Evolutionary conservation across 2,113 vertebrate genomes (phyloP), one percentile per base, ranked within the genome.

Genomic region (Dolichallabes microphthalmus): DNA sequence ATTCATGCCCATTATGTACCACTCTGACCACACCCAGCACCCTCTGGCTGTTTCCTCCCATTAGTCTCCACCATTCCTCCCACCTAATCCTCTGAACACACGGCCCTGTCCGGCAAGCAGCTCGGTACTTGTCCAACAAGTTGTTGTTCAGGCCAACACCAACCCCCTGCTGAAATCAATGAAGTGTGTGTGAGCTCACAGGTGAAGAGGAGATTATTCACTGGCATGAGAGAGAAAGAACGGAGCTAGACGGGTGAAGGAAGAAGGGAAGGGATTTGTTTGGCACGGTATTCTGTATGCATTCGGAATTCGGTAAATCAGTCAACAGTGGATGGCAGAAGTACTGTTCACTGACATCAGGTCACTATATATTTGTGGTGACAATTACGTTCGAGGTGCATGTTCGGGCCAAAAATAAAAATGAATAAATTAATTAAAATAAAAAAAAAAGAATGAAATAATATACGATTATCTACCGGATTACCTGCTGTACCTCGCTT

Each of bases 161-260:
- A 45, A 8, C 45, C 45, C 45, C 89, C 80, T 89, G 85, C 86
- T 80, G 89, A 91, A 91, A 82, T 87, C 87, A 90, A 87, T 74
- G 32, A 91, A 88, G 82, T 87, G 85, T 82, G 89, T 86, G 53
- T 85, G 85, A 91, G 87, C 88, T 81, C 89, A 88, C 87, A 71
- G 63, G 78, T 89, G 87, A 68, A 20, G 22, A 68, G 58, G 73
- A 55, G 64, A 63, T 53, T 32, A 63, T 53, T 32, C 3, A 78
- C 58, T 58, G 69, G 73, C 17, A 15, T 10, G 76, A 35, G 76
- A 11, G 60, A 50, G 45, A 55, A 57, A 66, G 39, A 82, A 8
- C 83, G 57, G 58, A 45, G 53, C 45, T 63, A 10, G 52, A 15
- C 64, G 61, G 58, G 69, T 63, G 69, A 7, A 13, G 22, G 6